phyloP scores from a whole-genome alignment of 2,113 vertebrate genomes.

The Prinia subflava region DNA sequence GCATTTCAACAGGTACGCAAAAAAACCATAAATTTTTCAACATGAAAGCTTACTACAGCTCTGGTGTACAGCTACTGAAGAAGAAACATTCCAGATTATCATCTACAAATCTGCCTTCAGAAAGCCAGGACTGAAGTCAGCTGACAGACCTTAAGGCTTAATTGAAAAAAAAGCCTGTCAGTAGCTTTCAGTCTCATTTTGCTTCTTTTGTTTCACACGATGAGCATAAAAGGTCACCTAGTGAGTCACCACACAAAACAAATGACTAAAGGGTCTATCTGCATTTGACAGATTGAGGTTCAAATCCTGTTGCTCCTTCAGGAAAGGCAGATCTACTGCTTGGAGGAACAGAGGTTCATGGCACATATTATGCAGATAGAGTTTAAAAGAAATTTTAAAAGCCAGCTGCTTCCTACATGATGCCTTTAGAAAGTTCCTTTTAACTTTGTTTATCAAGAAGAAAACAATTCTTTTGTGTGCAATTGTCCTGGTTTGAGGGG shows the following conservation, averaged over 20 bases:
- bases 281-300: neutral
- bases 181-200: conserved; percentile 35
- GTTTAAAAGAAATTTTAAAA: neutral
- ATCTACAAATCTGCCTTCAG: neutral
- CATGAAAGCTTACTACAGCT: neutral
- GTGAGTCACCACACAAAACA: conserved; percentile 25
- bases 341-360: neutral
- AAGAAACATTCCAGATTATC: neutral
- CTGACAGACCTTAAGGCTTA: conserved; percentile 7
- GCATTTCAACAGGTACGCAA: neutral
- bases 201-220: conserved; percentile 21
- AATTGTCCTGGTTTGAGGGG: no score
- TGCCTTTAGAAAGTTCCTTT: neutral
- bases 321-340: neutral
- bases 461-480: neutral
- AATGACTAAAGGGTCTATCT: conserved; percentile 16
- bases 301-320: neutral
- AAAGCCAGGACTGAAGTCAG: neutral
- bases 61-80: neutral
- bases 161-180: conserved; percentile 18
- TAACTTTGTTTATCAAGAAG: neutral
- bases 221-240: conserved; percentile 25
- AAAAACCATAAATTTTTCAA: neutral
- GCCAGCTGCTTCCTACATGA: neutral
- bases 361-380: neutral